Evolutionary conservation across 2,113 vertebrate genomes (phyloP), one percentile per base, ranked within the genome.

Genomic region (Sarotherodon lohbergeri): DNA sequence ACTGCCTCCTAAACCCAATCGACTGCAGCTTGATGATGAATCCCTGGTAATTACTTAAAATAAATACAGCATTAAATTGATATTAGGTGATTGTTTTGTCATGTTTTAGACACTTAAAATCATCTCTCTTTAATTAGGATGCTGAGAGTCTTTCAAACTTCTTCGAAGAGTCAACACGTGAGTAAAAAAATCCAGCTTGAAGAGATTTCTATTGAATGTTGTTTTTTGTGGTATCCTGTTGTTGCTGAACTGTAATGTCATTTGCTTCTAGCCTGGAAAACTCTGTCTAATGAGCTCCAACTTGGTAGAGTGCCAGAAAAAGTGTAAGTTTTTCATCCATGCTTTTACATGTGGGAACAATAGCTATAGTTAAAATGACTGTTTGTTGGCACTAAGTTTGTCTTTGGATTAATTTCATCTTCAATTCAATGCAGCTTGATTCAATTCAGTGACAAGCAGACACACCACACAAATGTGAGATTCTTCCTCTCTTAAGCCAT

Each of bases 251-350:
- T 66, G 2, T 2, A 5, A 11, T 36, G 39, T 80, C 17, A 34
- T 46, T 61, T 3, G 13, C 13, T 61, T 92, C 22, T 87, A 94
- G 94, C 84, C 41, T 91, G 90, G 92, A 61, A 43, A 1, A 3
- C n/a, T 17, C 46, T 92, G 50, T 14, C 3, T 4, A 11, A 3
- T 3, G 55, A 79, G 5, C 10, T 43, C 61, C 12, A 14, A 36
- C 3, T 4, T 1, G 2, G 1, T 8, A 2, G 54, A 5, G 5
- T 52, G 1, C 12, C 4, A 14, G 66, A 82, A 36, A 7, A 6
- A 56, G 24, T 24, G 94, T 94, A 63, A 86, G 91, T 61, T 39
- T 39, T 43, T 13, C 4, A 6, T 19, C 29, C 5, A 13, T 56
- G 12, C 39, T 50, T 14, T 52, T 7, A 22, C 3, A 9, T 54